phyloP scores from a whole-genome alignment of 2,888 invertebrate genomes.

The Leptura quadrifasciata region DNA sequence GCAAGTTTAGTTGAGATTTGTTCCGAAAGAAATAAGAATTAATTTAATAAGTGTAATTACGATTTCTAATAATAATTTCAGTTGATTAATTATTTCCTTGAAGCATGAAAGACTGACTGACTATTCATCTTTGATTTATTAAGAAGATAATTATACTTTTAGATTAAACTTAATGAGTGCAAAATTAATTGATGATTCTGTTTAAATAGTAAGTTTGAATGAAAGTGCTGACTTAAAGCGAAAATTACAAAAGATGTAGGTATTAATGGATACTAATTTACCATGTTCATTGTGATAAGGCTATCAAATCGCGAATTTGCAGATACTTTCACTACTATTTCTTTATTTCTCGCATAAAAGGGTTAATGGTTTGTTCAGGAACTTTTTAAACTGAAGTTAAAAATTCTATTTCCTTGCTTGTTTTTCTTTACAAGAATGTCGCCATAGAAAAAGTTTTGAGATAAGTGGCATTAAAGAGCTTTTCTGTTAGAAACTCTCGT shows the following conservation, averaged over 20 bases:
- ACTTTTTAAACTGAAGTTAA: not conserved
- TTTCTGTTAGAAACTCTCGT: not conserved
- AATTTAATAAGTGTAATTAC: conserved; percentile 41
- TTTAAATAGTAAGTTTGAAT: conserved; percentile 52
- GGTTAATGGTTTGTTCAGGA: conserved; percentile 20
- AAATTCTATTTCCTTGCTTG: not conserved
- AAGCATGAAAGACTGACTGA: conserved; percentile 48
- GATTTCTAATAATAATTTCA: conserved; percentile 49
- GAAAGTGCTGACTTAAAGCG: conserved; percentile 47
- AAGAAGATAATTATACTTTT: conserved; percentile 58
- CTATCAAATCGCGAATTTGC: conserved; percentile 35
- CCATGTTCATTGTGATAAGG: conserved; percentile 36
- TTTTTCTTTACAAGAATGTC: conserved; percentile 5
- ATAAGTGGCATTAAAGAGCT: not conserved
- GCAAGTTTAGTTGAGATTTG: not conserved
- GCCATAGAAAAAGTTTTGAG: conserved; percentile 1
- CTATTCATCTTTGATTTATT: conserved; percentile 60
- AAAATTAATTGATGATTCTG: conserved; percentile 58
- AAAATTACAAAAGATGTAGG: conserved; percentile 34
- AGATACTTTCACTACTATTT: conserved; percentile 36
- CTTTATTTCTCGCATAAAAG: conserved; percentile 24
- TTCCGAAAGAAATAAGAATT: not conserved
- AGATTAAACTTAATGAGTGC: conserved; percentile 55
- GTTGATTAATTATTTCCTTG: conserved; percentile 53
- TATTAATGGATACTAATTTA: conserved; percentile 32